phyloP scores from a whole-genome alignment of 2,888 invertebrate genomes.

The Argyra leucocephala region DNA sequence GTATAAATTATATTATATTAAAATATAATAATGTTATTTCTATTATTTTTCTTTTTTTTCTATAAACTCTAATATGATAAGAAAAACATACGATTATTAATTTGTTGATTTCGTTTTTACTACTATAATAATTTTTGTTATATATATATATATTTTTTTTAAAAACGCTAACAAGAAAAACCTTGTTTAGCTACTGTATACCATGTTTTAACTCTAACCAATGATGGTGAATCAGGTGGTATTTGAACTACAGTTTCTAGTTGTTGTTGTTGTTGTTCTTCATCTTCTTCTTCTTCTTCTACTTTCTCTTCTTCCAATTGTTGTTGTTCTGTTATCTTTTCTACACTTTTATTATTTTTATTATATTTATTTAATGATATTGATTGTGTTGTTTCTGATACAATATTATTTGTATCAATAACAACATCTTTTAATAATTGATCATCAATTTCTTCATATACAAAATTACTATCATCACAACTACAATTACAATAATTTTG shows the following conservation, averaged over 20 bases:
- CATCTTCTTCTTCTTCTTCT: conserved; percentile 9
- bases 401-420: conserved; percentile 11
- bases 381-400: conserved; percentile 11
- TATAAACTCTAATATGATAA: too few relatives aligned
- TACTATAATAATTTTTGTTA: too few relatives aligned
- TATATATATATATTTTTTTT: too few relatives aligned
- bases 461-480: background rate
- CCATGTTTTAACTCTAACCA: conserved; percentile 43
- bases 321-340: too few relatives aligned
- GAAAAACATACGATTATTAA: too few relatives aligned
- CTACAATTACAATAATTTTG: conserved; percentile 20
- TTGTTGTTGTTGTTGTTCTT: conserved; percentile 19
- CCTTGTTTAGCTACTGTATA: conserved; percentile 45
- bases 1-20: too few relatives aligned
- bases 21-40: too few relatives aligned
- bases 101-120: too few relatives aligned
- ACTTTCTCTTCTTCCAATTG: conserved; percentile 20
- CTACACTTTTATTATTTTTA: conserved; percentile 16
- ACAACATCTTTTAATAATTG: conserved; percentile 4
- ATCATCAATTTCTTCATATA: too few relatives aligned
- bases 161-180: conserved; percentile 42
- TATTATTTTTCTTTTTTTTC: too few relatives aligned
- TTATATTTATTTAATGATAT: conserved; percentile 14
- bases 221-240: conserved; percentile 40
- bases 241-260: conserved; percentile 17